A percentile compares a stretch with the other conserved stretches of the same genome.
phyloP scores from a whole-genome alignment of 2,888 invertebrate species.

The Podotricha telesiphe region DNA sequence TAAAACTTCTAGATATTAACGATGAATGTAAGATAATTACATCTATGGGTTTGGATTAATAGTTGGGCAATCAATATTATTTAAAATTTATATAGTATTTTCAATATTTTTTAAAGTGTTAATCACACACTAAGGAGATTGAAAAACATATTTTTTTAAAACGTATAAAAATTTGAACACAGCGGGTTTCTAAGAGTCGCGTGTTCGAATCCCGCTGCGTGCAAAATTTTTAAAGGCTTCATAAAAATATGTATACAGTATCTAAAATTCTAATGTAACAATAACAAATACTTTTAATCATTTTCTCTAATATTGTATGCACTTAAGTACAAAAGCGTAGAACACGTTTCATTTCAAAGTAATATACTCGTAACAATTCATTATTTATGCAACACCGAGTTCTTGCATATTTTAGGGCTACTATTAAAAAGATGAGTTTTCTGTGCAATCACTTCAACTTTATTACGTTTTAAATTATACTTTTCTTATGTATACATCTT shows the following conservation, averaged over 20 bases:
- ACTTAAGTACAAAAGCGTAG: neutral
- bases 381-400: constrained; percentile 4
- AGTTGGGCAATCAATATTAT: neutral
- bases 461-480: neutral
- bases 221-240: no score
- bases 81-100: no score
- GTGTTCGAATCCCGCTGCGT: no score
- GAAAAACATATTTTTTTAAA: no score
- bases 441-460: neutral
- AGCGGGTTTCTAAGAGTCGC: no score
- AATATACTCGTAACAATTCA: neutral
- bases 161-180: no score
- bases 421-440: constrained; percentile 4
- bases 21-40: neutral
- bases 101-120: no score
- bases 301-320: neutral
- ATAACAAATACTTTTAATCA: neutral
- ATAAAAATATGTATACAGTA: no score
- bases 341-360: neutral
- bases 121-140: no score
- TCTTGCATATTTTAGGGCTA: neutral
- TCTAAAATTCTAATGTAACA: no score
- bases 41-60: neutral
- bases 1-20: no score
- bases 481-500: constrained; percentile 3